Evolutionary conservation across 2,888 invertebrate genomes (phyloP).

Genomic region (Drosophila mayaguana): DNA sequence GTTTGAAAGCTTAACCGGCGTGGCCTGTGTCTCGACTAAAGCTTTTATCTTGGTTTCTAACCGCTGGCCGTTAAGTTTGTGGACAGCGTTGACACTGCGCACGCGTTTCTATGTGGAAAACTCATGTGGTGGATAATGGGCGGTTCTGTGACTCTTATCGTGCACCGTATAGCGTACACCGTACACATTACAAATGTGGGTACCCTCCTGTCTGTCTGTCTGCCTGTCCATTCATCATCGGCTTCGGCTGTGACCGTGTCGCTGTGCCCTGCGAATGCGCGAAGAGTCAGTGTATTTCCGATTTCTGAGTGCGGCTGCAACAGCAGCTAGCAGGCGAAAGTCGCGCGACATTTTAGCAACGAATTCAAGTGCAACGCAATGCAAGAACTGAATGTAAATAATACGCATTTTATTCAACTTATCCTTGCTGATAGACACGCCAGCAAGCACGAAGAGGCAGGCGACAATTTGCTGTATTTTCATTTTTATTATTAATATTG

Average conservation of each 20-base stretch:
- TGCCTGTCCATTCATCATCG: constrained; percentile 55
- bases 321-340: constrained; percentile 58
- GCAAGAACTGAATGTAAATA: constrained; percentile 70
- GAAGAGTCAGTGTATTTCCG: constrained; percentile 65
- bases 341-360: constrained; percentile 71
- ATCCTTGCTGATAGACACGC: constrained; percentile 19
- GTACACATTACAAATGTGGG: constrained; percentile 41
- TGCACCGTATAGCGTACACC: constrained; percentile 40
- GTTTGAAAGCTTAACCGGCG: background rate
- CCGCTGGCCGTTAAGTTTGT: constrained; percentile 1
- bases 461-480: constrained; percentile 25
- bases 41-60: background rate
- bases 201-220: constrained; percentile 35
- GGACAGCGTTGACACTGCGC: constrained; percentile 36
- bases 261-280: constrained; percentile 33
- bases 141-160: constrained; percentile 57
- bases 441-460: constrained; percentile 4
- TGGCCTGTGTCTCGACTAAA: constrained; percentile 39
- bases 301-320: constrained; percentile 66
- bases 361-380: constrained; percentile 79
- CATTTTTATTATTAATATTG: constrained; percentile 14
- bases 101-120: constrained; percentile 41
- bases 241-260: constrained; percentile 44
- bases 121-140: constrained; percentile 49
- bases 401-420: constrained; percentile 30